Conservation (phyloP, 2,113 vertebrate species). For the Phalacrocorax aristotelis region DNA sequence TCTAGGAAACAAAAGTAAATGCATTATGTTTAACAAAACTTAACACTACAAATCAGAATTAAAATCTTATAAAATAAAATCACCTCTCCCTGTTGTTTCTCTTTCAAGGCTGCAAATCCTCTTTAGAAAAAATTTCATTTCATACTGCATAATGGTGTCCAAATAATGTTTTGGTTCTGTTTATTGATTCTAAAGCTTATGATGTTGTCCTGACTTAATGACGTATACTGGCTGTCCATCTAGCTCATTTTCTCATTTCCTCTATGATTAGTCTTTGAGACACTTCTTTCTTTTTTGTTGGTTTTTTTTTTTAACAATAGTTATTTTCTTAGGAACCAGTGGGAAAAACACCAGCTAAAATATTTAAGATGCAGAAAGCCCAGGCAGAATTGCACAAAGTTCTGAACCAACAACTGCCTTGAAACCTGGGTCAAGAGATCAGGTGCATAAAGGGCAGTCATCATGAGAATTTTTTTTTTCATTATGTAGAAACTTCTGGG, state of each 20-base stretch:
- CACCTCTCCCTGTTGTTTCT: background rate
- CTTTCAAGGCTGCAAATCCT: background rate
- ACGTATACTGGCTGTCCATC: background rate
- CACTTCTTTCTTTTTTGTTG: background rate
- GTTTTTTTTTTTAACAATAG: too few species aligned
- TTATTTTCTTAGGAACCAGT: background rate
- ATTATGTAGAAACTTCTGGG: slow-evolving; percentile 45
- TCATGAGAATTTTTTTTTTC: slow-evolving; percentile 42
- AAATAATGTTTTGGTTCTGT: background rate
- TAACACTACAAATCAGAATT: slow-evolving; percentile 35
- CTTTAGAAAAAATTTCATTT: slow-evolving; percentile 5
- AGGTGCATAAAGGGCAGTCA: slow-evolving; percentile 63
- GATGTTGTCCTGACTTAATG: slow-evolving; percentile 12
- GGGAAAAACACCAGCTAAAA: slow-evolving; percentile 19
- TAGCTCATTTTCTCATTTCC: slow-evolving; percentile 20
- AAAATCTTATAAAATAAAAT: slow-evolving; percentile 35
- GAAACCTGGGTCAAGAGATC: slow-evolving; percentile 72
- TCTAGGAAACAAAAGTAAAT: slow-evolving; percentile 40
- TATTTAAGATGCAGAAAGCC: slow-evolving; percentile 44
- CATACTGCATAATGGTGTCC: background rate
- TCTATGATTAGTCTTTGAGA: background rate
- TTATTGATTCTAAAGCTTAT: slow-evolving; percentile 29
- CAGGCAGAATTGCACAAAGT: slow-evolving; percentile 44
- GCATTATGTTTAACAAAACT: slow-evolving; percentile 44
- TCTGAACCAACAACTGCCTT: slow-evolving; percentile 56